phyloP scores from a whole-genome alignment of 2,888 invertebrate genomes.

The Andrena camellia region DNA sequence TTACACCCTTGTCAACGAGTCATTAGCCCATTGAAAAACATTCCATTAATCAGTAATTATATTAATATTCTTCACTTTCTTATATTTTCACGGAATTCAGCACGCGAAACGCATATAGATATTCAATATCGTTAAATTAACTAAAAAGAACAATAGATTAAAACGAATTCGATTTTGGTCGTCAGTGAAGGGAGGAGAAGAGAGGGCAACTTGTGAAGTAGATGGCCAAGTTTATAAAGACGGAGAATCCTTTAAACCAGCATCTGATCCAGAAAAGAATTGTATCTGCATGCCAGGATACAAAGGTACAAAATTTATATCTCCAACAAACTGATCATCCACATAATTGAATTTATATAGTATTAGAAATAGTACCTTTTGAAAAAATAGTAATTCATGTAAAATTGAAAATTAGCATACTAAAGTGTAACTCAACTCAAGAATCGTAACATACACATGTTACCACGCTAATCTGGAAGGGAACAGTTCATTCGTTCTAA shows the following conservation, averaged over 20 bases:
- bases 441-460: too few species aligned
- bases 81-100: too few species aligned
- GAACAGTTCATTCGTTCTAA: background rate
- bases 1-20: too few species aligned
- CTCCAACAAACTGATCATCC: too few species aligned
- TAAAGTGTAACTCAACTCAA: too few species aligned
- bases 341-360: background rate
- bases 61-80: too few species aligned
- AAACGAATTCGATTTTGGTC: conserved; percentile 2
- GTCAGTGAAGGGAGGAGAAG: conserved; percentile 68
- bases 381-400: too few species aligned
- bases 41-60: too few species aligned
- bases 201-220: conserved; percentile 74
- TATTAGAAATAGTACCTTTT: background rate
- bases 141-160: background rate
- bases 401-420: too few species aligned
- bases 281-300: conserved; percentile 73
- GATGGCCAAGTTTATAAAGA: conserved; percentile 74
- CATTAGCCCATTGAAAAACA: too few species aligned
- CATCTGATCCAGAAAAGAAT: conserved; percentile 60
- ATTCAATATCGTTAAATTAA: background rate
- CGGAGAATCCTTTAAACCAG: conserved; percentile 71
- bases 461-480: too few species aligned
- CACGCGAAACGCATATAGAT: too few species aligned
- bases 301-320: conserved; percentile 44